Evolutionary conservation across 2,888 invertebrate genomes (phyloP).

Genomic region (Sphaerophoria taeniata): DNA sequence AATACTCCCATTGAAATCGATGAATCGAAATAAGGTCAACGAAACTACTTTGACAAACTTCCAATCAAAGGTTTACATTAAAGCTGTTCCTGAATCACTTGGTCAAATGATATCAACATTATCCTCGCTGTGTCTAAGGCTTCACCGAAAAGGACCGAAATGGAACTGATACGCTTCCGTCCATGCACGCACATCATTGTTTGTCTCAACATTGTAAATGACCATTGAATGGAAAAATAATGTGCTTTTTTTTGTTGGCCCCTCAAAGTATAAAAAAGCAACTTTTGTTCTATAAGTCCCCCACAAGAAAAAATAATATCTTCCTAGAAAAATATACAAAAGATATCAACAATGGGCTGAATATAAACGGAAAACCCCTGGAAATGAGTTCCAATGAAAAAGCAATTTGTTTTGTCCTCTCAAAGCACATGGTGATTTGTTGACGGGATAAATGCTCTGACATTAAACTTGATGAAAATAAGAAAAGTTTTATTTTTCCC

Average conservation of each 20-base stretch:
- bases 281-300: neutral
- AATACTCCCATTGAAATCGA: too few relatives aligned
- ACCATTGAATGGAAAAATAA: conserved; percentile 64
- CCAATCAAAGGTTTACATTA: too few relatives aligned
- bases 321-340: too few relatives aligned
- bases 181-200: conserved; percentile 23
- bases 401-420: conserved; percentile 64
- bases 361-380: conserved; percentile 37
- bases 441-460: conserved; percentile 72
- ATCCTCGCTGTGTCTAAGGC: too few relatives aligned
- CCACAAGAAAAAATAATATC: neutral
- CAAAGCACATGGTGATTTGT: conserved; percentile 70
- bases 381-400: conserved; percentile 68
- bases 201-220: conserved; percentile 47
- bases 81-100: too few relatives aligned
- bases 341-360: neutral
- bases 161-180: conserved; percentile 21
- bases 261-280: neutral
- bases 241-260: conserved; percentile 30
- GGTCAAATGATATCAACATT: too few relatives aligned
- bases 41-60: too few relatives aligned
- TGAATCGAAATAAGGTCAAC: too few relatives aligned
- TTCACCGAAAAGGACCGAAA: too few relatives aligned
- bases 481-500: conserved; percentile 72
- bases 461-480: conserved; percentile 74